Conservation (phyloP, 2,888 invertebrate genomes). For the Spodoptera picta region DNA sequence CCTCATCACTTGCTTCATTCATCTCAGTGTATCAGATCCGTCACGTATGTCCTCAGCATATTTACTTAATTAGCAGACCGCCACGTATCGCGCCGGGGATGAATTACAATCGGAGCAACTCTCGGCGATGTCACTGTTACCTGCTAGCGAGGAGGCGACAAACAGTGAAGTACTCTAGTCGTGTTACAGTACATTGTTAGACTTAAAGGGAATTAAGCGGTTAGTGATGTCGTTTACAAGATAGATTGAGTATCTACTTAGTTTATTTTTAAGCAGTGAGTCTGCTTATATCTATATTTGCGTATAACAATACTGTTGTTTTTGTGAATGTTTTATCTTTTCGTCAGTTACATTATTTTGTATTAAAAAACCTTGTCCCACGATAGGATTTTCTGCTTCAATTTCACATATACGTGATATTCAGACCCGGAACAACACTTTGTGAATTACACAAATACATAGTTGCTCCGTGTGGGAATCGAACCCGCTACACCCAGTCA, state of each 20-base stretch:
- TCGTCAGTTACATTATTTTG: no score
- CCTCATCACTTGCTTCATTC: constrained; percentile 4
- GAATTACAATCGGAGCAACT: constrained; percentile 40
- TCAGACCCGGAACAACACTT: no score
- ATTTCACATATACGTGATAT: no score
- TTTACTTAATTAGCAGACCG: constrained; percentile 45
- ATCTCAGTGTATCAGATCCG: constrained; percentile 4
- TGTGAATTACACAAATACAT: no score
- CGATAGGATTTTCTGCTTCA: no score
- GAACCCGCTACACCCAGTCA: no score
- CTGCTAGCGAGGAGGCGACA: not conserved
- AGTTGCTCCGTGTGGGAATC: no score
- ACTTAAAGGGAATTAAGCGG: constrained; percentile 14
- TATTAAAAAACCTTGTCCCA: no score
- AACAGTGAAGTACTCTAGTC: constrained; percentile 4
- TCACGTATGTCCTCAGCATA: constrained; percentile 40
- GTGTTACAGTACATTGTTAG: constrained; percentile 16
- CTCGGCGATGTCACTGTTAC: constrained; percentile 13
- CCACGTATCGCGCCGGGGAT: constrained; percentile 34
- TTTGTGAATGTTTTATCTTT: no score
- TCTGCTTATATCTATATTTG: no score
- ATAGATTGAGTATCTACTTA: not conserved
- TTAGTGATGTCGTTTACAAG: not conserved
- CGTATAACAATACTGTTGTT: no score
- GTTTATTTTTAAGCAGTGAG: no score